Evolutionary conservation across 2,797 vertebrate species (phyloP), one percentile per base, ranked within the genome.

Genomic region (Lacerta viridis): DNA sequence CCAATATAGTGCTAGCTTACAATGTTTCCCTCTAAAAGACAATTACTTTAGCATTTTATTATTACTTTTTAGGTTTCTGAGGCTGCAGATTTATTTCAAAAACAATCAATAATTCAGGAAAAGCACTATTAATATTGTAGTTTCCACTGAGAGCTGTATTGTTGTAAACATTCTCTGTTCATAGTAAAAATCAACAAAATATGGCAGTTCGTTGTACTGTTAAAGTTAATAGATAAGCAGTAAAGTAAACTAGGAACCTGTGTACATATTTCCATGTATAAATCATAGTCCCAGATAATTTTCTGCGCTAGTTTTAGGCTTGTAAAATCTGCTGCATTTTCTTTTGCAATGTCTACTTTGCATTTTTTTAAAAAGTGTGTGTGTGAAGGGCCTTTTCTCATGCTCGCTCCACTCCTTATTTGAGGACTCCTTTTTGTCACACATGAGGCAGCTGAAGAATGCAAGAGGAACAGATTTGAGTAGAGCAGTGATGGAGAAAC

Each of bases 81-180:
- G 61, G 78, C 25, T 71, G 78, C 29, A 15, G 78, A 23, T 86
- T 86, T 46, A 68, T 86, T 78, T 78, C 6, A 68, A n/a, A 18
- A 41, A 27, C 18, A 36, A 46, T 66, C 43, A 77, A 33, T 86
- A 50, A 78, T 86, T 36, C 20, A 68, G n/a, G 23, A 50, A 68
- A 86, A 43, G 11, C 20, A 46, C 18, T 66, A 68, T 43, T 77
- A 66, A 64, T 46, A 66, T 55, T n/a, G 41, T 78, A 15, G 5
- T 2, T 86, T 86, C 6, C 29, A 9, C 29, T 84, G 17, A 61
- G 83, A 85, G 18, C 29, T 20, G 4, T 77, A 77, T 61, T 29
- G 27, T 33, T 59, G n/a, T 15, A 59, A 80, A 59, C 25, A 20
- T 43, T 2, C 8, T 25, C 23, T 10, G 4, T 3, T 78, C n/a